Evolutionary conservation across 2,797 vertebrate genomes (phyloP).

Genomic region (Urophycis tenuis): DNA sequence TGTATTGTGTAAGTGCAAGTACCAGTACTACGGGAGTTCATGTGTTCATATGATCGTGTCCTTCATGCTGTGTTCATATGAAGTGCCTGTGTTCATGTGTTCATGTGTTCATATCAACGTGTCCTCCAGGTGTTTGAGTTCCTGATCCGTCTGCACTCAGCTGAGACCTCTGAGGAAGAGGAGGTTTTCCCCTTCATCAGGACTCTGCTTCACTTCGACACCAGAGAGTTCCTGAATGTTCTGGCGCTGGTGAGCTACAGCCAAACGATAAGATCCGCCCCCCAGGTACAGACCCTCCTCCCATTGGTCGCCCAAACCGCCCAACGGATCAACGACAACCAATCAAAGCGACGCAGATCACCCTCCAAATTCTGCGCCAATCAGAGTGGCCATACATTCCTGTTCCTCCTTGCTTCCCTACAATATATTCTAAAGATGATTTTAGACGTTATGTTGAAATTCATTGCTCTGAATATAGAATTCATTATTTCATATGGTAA

Average conservation of each 20-base stretch:
- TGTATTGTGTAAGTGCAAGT: too few species aligned
- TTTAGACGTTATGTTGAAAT: neutral
- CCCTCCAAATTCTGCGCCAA: neutral
- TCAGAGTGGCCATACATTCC: neutral
- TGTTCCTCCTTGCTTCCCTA: neutral
- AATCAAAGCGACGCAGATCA: neutral
- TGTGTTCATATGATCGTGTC: neutral
- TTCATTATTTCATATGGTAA: neutral
- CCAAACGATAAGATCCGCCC: neutral
- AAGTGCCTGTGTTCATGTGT: constrained; percentile 7
- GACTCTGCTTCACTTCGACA: constrained; percentile 92
- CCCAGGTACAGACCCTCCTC: constrained; percentile 8
- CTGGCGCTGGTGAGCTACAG: constrained; percentile 84
- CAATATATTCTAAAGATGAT: neutral
- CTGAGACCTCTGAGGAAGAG: constrained; percentile 81
- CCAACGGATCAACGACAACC: constrained; percentile 1
- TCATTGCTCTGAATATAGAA: neutral
- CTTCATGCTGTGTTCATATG: neutral
- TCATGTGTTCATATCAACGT: constrained; percentile 5
- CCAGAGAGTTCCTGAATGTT: constrained; percentile 93
- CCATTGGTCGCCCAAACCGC: neutral
- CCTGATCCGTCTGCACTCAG: constrained; percentile 84
- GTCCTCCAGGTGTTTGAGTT: constrained; percentile 87
- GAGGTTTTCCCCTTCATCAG: constrained; percentile 86
- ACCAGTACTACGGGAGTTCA: too few species aligned